Evolutionary conservation across 2,113 vertebrate genomes (phyloP).

Genomic region (Cebidichthys violaceus): DNA sequence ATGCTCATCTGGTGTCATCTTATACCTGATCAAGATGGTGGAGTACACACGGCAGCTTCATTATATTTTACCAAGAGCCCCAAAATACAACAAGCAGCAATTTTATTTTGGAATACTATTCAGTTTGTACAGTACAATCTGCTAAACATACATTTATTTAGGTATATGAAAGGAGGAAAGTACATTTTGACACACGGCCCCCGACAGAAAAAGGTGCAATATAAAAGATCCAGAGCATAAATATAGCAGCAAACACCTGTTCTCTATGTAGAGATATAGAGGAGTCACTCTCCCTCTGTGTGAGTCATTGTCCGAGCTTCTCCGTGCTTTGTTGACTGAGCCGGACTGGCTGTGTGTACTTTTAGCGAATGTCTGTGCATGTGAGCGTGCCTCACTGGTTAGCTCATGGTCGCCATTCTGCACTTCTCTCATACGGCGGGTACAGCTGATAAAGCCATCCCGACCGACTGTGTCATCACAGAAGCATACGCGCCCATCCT

Average conservation of each 20-base stretch:
- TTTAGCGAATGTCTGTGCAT: neutral
- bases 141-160: slow-evolving; percentile 9
- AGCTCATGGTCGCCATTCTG: neutral
- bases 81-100: neutral
- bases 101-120: neutral
- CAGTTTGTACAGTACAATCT: neutral
- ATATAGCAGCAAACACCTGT: neutral
- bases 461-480: too few relatives aligned
- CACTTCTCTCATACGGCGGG: too few relatives aligned
- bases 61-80: neutral
- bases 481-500: too few relatives aligned
- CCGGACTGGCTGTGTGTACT: neutral
- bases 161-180: neutral
- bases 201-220: neutral
- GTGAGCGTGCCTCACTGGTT: neutral
- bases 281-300: neutral
- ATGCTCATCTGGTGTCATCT: neutral
- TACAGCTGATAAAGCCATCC: too few relatives aligned
- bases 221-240: neutral
- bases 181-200: neutral
- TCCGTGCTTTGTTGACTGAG: neutral
- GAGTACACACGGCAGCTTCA: neutral
- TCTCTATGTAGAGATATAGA: neutral
- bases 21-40: neutral
- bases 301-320: neutral